Conservation (phyloP, 64 coral and sea anemone species). For the Catalaphyllia jardinei region DNA sequence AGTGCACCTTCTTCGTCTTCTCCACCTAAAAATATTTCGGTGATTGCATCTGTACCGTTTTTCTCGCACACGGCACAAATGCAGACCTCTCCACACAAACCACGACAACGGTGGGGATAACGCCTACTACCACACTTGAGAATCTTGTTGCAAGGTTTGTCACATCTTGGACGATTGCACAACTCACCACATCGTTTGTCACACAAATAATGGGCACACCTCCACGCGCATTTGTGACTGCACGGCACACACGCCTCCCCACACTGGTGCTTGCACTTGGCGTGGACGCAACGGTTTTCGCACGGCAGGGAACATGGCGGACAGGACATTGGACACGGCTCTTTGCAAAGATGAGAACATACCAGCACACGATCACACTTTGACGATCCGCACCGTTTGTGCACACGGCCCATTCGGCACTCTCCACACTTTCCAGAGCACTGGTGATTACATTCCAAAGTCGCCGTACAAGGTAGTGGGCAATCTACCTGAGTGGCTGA, state of each 20-base stretch:
- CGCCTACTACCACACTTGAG: slow-evolving; percentile 15
- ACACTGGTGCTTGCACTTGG: slow-evolving; percentile 29
- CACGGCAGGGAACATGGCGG: slow-evolving; percentile 52
- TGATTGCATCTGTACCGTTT: not conserved
- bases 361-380: slow-evolving; percentile 42
- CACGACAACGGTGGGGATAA: slow-evolving; percentile 16
- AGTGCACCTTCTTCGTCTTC: slow-evolving; percentile 68
- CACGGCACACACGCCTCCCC: slow-evolving; percentile 54
- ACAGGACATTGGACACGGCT: not conserved
- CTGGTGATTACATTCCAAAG: slow-evolving; percentile 6
- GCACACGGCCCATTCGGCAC: slow-evolving; percentile 69
- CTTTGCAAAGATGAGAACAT: slow-evolving; percentile 52
- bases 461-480: not conserved
- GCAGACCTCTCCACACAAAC: slow-evolving; percentile 44
- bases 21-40: not conserved
- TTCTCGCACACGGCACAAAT: slow-evolving; percentile 15
- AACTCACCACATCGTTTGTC: slow-evolving; percentile 45
- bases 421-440: slow-evolving; percentile 47
- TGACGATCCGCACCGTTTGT: slow-evolving; percentile 29
- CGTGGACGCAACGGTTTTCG: slow-evolving; percentile 49
- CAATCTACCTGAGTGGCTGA: not conserved
- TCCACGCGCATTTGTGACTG: slow-evolving; percentile 27
- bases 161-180: slow-evolving; percentile 61
- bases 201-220: slow-evolving; percentile 48
- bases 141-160: slow-evolving; percentile 47